Evolutionary conservation across 2,888 invertebrate species (phyloP), one percentile per base, ranked within the genome.

Genomic region (Rhogogaster chlorosoma): DNA sequence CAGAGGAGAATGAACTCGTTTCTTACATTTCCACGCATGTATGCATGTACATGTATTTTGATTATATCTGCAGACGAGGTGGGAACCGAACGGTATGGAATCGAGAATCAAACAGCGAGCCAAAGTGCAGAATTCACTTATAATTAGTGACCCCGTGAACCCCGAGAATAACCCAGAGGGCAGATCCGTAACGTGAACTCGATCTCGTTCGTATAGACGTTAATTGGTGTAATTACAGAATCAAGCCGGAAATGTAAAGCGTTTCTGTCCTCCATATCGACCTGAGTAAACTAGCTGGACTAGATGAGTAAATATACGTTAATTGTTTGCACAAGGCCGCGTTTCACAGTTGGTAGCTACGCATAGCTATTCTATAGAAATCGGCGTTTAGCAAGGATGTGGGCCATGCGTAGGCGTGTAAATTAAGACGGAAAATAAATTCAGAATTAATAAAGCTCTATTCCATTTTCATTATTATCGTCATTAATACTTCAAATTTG

Each of bases 151-250:
- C 49, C 53, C 29, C 67, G 75, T 77, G 53, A 77, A 12, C 77
- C 77, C 29, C 4, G 49, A 32, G 53, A 53, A 77, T 77, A 53
- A 53, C 77, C 77, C 77, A 49, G 77, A 53, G 77, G 77, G 45
- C 38, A 77, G 32, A 53, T 77, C 77, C 49, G 73, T 18, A 73
- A 18, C 29, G 77, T 32, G 77, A 53, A 29, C 49, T 53, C 77
- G 32, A 29, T 77, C 77, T 32, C 49, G 53, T 77, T 53, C 32
- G 73, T 12, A 7, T 26, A 22, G 77, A 53, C 77, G 77, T 77
- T 77, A 77, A 77, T 77, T 77, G 77, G 49, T 53, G 18, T 53
- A 77, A 77, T 77, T 77, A 77, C 32, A 77, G 38, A 29, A 38
- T 53, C 53, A 53, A 77, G 18, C 77, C 53, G 77, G 77, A 77